Base-by-base conservation (phyloP, 2,888 invertebrate genomes). In the Cynaeus angustus region DNA sequence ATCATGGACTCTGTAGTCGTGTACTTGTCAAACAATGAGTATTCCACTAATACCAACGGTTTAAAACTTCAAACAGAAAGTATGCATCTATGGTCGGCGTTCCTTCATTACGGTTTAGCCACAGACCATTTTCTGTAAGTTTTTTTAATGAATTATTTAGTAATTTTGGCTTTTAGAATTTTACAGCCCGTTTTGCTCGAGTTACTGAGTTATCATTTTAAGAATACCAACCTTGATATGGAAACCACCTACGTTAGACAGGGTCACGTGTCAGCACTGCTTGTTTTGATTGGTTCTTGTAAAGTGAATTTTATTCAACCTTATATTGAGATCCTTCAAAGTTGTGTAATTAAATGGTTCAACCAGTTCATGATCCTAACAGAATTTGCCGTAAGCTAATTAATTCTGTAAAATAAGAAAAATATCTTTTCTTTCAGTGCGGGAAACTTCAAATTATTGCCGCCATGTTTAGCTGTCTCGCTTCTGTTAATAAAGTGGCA, bases 41-140 rank as follows among this genome's bases (percentile, higher is more conserved):
- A 82, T 71, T 86, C 87, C 0, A 84, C 86, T 68, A 87, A 88
- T 61, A 85, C 86, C 8, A 87, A 87, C 79, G 88, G 88, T 1
- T 79, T 90, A 50, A 86, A 85, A 72, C 82, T 92, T 68, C 92
- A 92, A 83, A 90, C 89, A 21, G 92, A 92, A 85, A 86, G 88
- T 43, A 87, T 89, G 70, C 87, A 88, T 79, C 84, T 89, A 37
- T 87, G 90, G 82, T 86, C 88, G 28, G 86, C 89, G 67, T 83
- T 90, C 16, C 73, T 90, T 4, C 84, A 86, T 74, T 89, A 89
- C 79, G 86, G 86, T 26, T 78, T 89, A 38, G 86, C 86, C 0
- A 75, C 85, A 38, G 86, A 88, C 45, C 81, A 86, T 72, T 85
- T 88, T 43, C 78, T 83, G 79, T 85, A 78, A 80, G 77, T 77